Evolutionary conservation across 2,113 vertebrate genomes (phyloP).

Genomic region (Hydropotes inermis): DNA sequence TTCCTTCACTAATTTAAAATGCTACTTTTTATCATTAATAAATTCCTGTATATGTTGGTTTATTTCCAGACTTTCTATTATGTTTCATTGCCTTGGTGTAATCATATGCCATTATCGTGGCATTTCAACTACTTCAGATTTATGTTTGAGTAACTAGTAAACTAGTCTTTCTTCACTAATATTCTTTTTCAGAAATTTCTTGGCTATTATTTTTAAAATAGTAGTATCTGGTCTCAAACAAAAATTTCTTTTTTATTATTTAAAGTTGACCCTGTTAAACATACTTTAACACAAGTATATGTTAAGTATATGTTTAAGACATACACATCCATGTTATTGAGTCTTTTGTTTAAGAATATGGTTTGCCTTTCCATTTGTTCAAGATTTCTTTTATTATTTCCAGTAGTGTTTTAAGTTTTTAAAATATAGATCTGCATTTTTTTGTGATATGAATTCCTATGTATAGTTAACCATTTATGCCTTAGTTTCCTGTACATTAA

Average conservation of each 20-base stretch:
- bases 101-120: background rate
- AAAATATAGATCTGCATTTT: background rate
- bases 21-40: background rate
- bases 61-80: background rate
- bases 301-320: background rate
- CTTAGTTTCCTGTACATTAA: background rate
- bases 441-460: background rate
- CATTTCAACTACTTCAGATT: background rate
- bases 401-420: background rate
- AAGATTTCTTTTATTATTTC: background rate
- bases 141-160: background rate
- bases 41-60: background rate
- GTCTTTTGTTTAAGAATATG: background rate
- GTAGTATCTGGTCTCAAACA: background rate
- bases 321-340: background rate
- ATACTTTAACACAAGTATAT: background rate
- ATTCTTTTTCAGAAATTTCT: background rate
- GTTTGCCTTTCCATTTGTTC: background rate
- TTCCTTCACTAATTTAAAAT: background rate
- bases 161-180: background rate
- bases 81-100: background rate
- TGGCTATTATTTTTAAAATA: background rate
- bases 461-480: background rate
- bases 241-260: background rate
- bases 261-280: background rate